Base-by-base conservation (phyloP, 2,113 vertebrate genomes). In the Cephalopholis sonnerati region DNA sequence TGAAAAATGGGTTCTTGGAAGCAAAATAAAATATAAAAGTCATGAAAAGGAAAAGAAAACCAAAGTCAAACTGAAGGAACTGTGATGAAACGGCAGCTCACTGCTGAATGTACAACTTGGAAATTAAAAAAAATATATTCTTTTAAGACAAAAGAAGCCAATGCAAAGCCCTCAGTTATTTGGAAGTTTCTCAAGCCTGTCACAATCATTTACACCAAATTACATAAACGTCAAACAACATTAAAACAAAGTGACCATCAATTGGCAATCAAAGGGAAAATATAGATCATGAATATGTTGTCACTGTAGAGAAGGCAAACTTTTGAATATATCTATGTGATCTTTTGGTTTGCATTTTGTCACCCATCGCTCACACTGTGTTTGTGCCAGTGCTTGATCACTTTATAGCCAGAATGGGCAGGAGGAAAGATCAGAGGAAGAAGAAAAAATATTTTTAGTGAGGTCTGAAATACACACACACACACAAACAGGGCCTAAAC, bases 61-160 rank as follows among this genome's bases (percentile, higher is more conserved):
- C 17, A 15, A 74, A 64, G 17, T 55, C 1, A 41, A 20, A 17
- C 5, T 22, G 16, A 53, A 44, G 12, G 18, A 68, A 61, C 22
- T 75, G 20, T 58, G 69, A 77, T 81, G 67, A 83, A 84, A 64
- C 66, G 6, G 32, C 46, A 67, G n/a, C 39, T 87, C 65, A 29
- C 22, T 58, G 68, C 51, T 81, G 72, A 78, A 83, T 75, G 22
- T 32, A 62, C 71, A 81, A 62, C 54, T 77, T 67, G 36, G 65
- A 79, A 89, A 85, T 85, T 65, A 0, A 74, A 86, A 67, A 88
- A 85, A 64, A 74, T 59, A 82, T 69, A 81, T 72, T 91, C 65
- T 88, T 81, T 53, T 83, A 86, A 91, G 84, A 90, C 85, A 84
- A 86, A 86, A 88, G 67, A 72, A 85, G 73, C 68, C 90, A 88